phyloP scores from a whole-genome alignment of 2,797 vertebrate genomes.

The Monodelphis domestica region DNA sequence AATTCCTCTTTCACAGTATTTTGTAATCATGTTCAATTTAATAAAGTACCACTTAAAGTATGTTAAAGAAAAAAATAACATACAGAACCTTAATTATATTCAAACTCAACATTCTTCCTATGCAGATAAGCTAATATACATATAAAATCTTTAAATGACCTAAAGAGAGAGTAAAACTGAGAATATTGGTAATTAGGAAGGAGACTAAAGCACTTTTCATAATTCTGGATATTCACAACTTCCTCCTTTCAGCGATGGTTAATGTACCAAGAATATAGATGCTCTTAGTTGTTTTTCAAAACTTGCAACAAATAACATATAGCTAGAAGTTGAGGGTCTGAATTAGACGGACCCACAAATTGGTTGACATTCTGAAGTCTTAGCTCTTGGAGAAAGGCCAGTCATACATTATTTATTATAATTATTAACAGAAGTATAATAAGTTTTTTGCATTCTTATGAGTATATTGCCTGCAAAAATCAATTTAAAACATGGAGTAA shows the following conservation, averaged over 20 bases:
- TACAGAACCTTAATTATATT: slow-evolving; percentile 12
- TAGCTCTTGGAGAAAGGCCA: neutral
- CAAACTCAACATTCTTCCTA: slow-evolving; percentile 7
- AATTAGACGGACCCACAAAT: neutral
- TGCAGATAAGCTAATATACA: neutral
- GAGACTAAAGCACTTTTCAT: neutral
- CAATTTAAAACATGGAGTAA: slow-evolving; percentile 16
- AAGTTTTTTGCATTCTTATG: slow-evolving; percentile 1
- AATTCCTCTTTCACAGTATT: no score
- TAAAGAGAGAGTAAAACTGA: slow-evolving; percentile 27
- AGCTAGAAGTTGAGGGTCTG: neutral
- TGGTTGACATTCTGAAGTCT: neutral
- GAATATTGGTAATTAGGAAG: neutral
- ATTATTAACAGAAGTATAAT: slow-evolving; percentile 20
- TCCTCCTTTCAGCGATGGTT: neutral
- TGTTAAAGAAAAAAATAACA: neutral
- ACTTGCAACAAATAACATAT: neutral
- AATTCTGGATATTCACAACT: neutral
- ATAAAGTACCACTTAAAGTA: slow-evolving; percentile 20
- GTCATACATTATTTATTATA: slow-evolving; percentile 6
- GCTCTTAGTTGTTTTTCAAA: neutral
- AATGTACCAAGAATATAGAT: neutral
- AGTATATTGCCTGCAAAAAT: slow-evolving; percentile 28
- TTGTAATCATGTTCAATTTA: neutral
- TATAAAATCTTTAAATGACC: neutral